Percentiles rank a stretch among this genome's conserved stretches.
Evolutionary conservation across 2,888 invertebrate genomes (phyloP).

Genomic region (Harpalus rubripes): DNA sequence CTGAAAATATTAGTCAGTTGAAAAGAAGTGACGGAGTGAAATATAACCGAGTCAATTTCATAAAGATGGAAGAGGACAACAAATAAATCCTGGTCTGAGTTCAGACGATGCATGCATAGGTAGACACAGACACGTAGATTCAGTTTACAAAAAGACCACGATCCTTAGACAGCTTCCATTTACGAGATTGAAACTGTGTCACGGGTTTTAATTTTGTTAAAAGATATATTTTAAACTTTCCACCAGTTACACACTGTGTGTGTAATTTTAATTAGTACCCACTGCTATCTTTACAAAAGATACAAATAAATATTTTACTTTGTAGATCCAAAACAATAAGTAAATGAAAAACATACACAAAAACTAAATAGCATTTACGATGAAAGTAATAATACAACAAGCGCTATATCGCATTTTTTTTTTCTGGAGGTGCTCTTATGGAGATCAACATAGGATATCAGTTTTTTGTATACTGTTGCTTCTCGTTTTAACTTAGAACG

Average conservation of each 20-base stretch:
- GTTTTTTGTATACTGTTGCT: too few relatives aligned
- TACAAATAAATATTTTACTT: not conserved
- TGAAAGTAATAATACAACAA: too few relatives aligned
- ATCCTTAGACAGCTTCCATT: constrained; percentile 13
- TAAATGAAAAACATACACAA: too few relatives aligned
- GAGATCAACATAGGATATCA: too few relatives aligned
- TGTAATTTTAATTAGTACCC: not conserved
- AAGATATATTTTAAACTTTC: constrained; percentile 3
- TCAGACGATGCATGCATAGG: not conserved
- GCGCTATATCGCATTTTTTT: too few relatives aligned
- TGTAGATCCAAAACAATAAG: not conserved
- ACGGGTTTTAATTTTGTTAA: constrained; percentile 2
- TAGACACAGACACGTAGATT: too few relatives aligned
- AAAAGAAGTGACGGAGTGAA: too few relatives aligned
- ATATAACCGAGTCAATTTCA: not conserved
- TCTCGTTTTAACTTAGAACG: too few relatives aligned
- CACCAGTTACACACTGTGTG: not conserved
- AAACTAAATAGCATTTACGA: too few relatives aligned
- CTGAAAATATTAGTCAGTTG: too few relatives aligned
- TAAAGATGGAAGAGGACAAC: not conserved
- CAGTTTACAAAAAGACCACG: not conserved
- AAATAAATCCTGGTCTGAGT: not conserved
- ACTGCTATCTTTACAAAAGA: not conserved
- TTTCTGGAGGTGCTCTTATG: too few relatives aligned
- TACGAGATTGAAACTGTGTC: constrained; percentile 11